Base-by-base conservation (phyloP, 2,113 vertebrate genomes). In the Lagopus muta region DNA sequence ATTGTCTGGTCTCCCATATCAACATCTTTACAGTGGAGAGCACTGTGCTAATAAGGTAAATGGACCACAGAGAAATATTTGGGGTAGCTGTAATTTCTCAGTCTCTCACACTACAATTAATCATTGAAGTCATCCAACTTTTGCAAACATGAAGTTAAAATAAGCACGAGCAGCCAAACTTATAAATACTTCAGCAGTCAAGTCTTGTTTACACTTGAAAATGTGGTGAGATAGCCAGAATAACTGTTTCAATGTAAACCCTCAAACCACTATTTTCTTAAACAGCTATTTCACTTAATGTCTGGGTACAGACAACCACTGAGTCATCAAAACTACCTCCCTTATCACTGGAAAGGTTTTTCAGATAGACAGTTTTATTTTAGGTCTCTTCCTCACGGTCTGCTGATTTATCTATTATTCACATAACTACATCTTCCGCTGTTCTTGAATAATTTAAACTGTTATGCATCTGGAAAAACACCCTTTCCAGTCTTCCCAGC, bases 381-480 rank as follows among this genome's bases (percentile, higher is more conserved):
- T 69, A 78, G 74, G 54, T 57, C 43, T 83, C 57, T 91, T 94
- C 89, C 30, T 89, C 34, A 18, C 32, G 62, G 47, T 74, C 72
- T 91, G 60, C 38, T 88, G 78, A 64, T 89, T 52, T 91, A 87
- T 95, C 50, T 80, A 61, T 96, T 93, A 96, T 95, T 94, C 71
- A 95, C 42, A 45, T 77, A 87, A 67, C 64, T 73, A 19, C 45
- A 40, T 94, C 93, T 93, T 83, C 52, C 27, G 88, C 78, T 80
- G 45, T 47, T 40, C 64, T 74, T 96, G 57, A 93, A 96, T 95
- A 89, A 94, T 94, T 96, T 82, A 96, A 77, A 81, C 50, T 69
- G 64, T 74, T 88, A 64, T 77, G 75, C 60, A 92, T 71, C 45
- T 62, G 90, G 70, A 81, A 36, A 90, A 92, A 77, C 65, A 77